A percentile compares a stretch with the other conserved stretches of the same genome.
Conservation (phyloP, 2,888 invertebrate genomes). For the Sarcophaga variegata region DNA sequence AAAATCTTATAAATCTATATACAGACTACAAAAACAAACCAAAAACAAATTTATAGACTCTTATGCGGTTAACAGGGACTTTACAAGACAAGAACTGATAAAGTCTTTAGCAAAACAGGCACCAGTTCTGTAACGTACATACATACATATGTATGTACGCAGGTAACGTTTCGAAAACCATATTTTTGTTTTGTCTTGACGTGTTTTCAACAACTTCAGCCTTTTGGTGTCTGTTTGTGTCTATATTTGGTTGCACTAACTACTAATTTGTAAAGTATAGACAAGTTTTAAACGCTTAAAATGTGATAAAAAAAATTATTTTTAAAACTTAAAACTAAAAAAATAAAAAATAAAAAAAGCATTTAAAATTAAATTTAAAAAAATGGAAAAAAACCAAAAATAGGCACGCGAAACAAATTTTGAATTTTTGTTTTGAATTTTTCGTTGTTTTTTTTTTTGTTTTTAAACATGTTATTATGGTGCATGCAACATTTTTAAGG, state of each 20-base stretch:
- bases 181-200: slow-evolving; percentile 5
- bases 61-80: neutral
- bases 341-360: slow-evolving; percentile 15
- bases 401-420: slow-evolving; percentile 49
- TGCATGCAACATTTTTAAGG: slow-evolving; percentile 58
- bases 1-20: slow-evolving; percentile 42
- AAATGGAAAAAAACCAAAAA: slow-evolving; percentile 43
- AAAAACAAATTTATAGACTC: neutral
- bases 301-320: slow-evolving; percentile 18
- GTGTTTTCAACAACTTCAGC: slow-evolving; percentile 41
- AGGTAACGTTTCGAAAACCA: slow-evolving; percentile 7
- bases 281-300: slow-evolving; percentile 50
- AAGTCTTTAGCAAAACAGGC: neutral
- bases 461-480: slow-evolving; percentile 44
- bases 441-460: neutral
- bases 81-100: neutral
- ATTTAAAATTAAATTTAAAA: neutral
- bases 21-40: slow-evolving; percentile 43
- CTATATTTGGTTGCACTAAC: slow-evolving; percentile 52
- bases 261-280: slow-evolving; percentile 34
- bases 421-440: no score
- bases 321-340: slow-evolving; percentile 49
- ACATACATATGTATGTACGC: neutral
- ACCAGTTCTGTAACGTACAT: neutral
- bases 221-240: slow-evolving; percentile 23